Conservation (phyloP, 2,797 vertebrate genomes). For the Mormyrops attenuatus region DNA sequence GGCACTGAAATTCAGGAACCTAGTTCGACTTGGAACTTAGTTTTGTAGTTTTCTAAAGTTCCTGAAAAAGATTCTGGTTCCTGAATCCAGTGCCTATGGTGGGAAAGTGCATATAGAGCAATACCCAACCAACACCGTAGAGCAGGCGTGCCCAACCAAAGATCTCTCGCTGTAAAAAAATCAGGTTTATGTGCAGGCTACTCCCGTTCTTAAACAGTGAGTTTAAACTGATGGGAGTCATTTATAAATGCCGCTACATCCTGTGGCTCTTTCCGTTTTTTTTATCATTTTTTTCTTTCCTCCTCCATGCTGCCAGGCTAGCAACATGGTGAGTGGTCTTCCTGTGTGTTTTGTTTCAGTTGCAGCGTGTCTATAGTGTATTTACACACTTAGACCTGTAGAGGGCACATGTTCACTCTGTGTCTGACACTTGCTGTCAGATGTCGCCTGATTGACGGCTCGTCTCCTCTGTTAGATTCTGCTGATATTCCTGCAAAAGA, state of each 20-base stretch:
- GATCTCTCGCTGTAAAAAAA: background rate
- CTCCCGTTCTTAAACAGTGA: background rate
- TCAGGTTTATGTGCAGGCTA: background rate
- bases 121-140: background rate
- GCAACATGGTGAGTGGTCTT: constrained; percentile 96
- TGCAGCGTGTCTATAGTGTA: background rate
- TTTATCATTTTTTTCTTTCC: constrained; percentile 48
- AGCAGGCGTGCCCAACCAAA: background rate
- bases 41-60: background rate
- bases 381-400: background rate
- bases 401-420: background rate
- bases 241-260: background rate
- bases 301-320: constrained; percentile 92
- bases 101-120: background rate
- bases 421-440: background rate
- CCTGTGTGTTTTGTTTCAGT: background rate
- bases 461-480: constrained; percentile 69
- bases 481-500: constrained; percentile 98
- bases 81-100: background rate
- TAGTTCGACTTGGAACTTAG: background rate
- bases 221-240: background rate
- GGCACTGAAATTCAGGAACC: no score
- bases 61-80: background rate
- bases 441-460: background rate
- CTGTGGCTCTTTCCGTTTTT: background rate